These are phyloP conservation scores for Pogonomyrmex californicus DNA, from an alignment of 1,140 invertebrate species.

Conservation along the genomic window DNA sequence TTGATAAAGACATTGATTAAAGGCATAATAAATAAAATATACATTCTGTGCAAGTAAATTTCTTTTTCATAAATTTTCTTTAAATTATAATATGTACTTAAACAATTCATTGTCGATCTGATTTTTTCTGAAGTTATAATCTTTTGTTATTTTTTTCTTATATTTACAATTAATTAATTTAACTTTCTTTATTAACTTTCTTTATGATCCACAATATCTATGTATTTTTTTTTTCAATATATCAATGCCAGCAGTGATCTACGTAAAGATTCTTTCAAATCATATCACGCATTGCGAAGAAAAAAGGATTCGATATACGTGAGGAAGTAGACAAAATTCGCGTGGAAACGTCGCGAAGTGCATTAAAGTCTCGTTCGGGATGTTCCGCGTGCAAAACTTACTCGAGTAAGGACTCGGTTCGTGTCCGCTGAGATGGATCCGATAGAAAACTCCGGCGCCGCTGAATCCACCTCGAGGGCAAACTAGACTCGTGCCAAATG, in stretches of 20 bases:
- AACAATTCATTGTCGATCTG: neutral
- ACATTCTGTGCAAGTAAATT: neutral
- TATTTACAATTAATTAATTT: neutral
- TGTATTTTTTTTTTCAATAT: neutral
- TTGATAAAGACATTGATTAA: neutral
- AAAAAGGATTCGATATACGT: constrained; percentile 20
- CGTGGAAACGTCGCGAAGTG: constrained; percentile 26
- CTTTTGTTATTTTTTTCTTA: neutral
- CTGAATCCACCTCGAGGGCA: constrained; percentile 34
- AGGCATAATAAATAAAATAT: neutral
- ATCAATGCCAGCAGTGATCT: neutral
- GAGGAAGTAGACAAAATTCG: constrained; percentile 24
- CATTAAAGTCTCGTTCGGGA: constrained; percentile 63
- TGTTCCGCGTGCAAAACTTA: constrained; percentile 55
- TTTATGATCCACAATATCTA: neutral
- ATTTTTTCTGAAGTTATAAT: neutral
- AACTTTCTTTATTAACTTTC: neutral
- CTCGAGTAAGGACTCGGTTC: constrained; percentile 42
- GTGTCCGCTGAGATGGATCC: constrained; percentile 38
- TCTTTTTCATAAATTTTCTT: neutral
- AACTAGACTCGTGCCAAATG: constrained; percentile 59
- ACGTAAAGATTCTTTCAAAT: neutral
- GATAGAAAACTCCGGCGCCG: constrained; percentile 31
- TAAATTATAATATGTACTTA: neutral
- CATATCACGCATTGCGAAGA: neutral